These are phyloP conservation scores for Adineta ricciae DNA, from an alignment of 2,888 invertebrate species.

Conservation along the genomic window DNA sequence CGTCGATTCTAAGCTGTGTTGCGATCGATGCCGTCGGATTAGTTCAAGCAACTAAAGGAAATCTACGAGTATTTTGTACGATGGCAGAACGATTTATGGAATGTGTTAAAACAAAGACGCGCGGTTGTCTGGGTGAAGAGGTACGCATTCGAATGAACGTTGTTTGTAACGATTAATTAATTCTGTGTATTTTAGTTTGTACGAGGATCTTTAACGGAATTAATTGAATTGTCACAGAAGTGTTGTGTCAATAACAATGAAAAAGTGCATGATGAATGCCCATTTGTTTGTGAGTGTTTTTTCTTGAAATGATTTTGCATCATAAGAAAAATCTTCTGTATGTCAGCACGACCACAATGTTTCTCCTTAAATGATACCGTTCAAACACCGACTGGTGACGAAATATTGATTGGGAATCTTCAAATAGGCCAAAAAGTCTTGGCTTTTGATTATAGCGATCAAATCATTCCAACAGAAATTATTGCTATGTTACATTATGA, in stretches of 20 bases:
- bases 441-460: constrained; percentile 24
- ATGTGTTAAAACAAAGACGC: constrained; percentile 33
- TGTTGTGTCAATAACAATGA: constrained; percentile 26
- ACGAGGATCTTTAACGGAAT: constrained; percentile 28
- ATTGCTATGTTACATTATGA: constrained; percentile 21
- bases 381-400: constrained; percentile 11
- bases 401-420: constrained; percentile 23
- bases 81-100: constrained; percentile 33
- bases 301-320: background rate
- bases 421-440: constrained; percentile 32
- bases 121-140: constrained; percentile 33
- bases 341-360: constrained; percentile 9
- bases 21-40: constrained; percentile 9
- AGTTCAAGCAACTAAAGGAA: constrained; percentile 17
- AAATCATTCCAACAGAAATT: constrained; percentile 28
- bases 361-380: constrained; percentile 24
- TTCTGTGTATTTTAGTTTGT: constrained; percentile 19
- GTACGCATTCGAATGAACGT: background rate
- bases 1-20: background rate
- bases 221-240: constrained; percentile 28
- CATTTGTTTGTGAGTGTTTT: constrained; percentile 24
- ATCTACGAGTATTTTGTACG: constrained; percentile 28
- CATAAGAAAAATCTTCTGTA: background rate
- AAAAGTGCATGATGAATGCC: constrained; percentile 28
- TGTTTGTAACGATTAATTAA: background rate